These are phyloP conservation scores for Drosophila sechellia DNA, from an alignment of 1,140 invertebrate species.

Conservation along the genomic window DNA sequence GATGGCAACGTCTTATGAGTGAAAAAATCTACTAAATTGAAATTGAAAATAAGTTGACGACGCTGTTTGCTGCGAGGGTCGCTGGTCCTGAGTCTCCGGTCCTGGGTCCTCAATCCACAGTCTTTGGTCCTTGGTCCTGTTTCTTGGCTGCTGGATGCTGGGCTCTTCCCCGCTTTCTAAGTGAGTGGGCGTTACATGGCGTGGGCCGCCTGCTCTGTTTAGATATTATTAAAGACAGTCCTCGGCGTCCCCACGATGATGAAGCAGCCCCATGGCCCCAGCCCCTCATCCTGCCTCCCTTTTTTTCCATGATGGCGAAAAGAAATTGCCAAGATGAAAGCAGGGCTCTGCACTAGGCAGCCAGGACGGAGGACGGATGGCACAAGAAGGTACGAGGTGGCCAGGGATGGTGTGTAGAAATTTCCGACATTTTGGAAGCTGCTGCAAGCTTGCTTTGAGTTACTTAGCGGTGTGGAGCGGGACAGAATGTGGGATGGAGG, in stretches of 20 bases:
- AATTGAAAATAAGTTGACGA: conserved; percentile 83
- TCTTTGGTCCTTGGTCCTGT: no score
- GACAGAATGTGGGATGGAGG: conserved; percentile 6
- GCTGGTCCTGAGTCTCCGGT: background rate
- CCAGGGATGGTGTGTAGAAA: conserved; percentile 60
- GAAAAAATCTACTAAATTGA: conserved; percentile 82
- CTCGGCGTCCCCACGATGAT: conserved; percentile 30
- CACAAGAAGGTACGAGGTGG: background rate
- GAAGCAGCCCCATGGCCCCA: conserved; percentile 3
- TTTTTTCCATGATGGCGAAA: conserved; percentile 53
- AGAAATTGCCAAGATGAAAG: conserved; percentile 82
- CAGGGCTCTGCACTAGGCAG: conserved; percentile 56
- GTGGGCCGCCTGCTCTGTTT: conserved; percentile 37
- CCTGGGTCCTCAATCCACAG: no score
- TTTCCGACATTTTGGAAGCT: conserved; percentile 81
- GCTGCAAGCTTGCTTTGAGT: conserved; percentile 76
- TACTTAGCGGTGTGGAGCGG: conserved; percentile 39
- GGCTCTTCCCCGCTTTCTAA: background rate
- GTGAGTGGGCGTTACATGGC: background rate
- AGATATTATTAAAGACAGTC: conserved; percentile 75
- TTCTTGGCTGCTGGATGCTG: no score
- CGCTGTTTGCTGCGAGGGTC: conserved; percentile 59
- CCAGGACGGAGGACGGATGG: conserved; percentile 7
- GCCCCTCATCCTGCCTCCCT: background rate
- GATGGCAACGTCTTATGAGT: conserved; percentile 64